A percentile compares a stretch with the other conserved stretches of the same genome.
phyloP scores from a whole-genome alignment of 2,797 vertebrate genomes.

The Acridotheres tristis region DNA sequence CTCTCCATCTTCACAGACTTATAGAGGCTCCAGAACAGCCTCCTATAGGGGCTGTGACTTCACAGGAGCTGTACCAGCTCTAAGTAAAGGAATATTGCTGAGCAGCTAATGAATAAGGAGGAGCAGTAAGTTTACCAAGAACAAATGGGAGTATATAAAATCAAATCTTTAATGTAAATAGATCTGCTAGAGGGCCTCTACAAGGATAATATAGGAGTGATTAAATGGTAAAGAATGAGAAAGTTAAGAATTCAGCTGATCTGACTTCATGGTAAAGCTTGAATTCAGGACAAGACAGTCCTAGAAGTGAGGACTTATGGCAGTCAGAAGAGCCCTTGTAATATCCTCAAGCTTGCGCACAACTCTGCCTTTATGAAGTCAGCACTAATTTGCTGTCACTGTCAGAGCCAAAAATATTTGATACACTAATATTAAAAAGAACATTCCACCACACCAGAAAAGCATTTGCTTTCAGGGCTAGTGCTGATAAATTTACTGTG shows the following conservation, averaged over 20 bases:
- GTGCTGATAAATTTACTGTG: slow-evolving; percentile 22
- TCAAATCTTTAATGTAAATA: neutral
- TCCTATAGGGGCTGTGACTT: neutral
- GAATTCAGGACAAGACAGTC: neutral
- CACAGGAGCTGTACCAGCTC: neutral
- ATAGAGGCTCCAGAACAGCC: neutral
- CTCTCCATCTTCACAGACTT: neutral
- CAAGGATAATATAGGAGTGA: fast-evolving
- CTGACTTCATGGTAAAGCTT: fast-evolving
- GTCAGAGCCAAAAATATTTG: slow-evolving; percentile 30
- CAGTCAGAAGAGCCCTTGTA: neutral
- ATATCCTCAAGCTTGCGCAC: neutral
- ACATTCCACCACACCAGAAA: slow-evolving; percentile 20
- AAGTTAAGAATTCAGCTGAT: neutral
- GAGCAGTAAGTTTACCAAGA: neutral
- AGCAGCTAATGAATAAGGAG: neutral
- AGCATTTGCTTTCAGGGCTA: slow-evolving; percentile 13
- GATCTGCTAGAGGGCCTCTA: neutral
- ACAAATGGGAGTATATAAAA: neutral
- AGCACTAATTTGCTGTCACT: slow-evolving; percentile 28
- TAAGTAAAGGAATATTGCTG: neutral
- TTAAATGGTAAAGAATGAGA: neutral
- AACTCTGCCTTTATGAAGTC: neutral
- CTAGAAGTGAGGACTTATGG: neutral
- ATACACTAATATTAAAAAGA: slow-evolving; percentile 31